phyloP scores from a whole-genome alignment of 2,888 invertebrate genomes.

The Auanema sp. region DNA sequence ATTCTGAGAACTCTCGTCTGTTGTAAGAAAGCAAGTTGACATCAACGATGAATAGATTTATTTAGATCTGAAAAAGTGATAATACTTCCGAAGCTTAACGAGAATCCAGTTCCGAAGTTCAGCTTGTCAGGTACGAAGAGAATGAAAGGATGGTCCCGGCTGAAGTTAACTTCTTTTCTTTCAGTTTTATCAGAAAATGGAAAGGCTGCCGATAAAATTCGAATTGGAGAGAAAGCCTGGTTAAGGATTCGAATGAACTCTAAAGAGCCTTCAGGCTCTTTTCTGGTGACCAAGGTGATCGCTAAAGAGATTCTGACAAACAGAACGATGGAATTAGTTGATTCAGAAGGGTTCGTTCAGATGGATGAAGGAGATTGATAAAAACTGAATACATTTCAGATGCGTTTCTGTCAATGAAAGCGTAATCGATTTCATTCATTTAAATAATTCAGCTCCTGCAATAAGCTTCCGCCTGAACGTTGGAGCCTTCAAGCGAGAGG shows the following conservation, averaged over 20 bases:
- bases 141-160: constrained; percentile 7
- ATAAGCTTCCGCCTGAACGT: constrained; percentile 12
- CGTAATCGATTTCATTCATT: too few relatives aligned
- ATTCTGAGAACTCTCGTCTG: constrained; percentile 24
- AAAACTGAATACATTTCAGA: constrained; percentile 5
- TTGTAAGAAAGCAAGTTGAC: neutral
- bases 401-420: neutral
- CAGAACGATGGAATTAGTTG: constrained; percentile 10
- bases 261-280: too few relatives aligned
- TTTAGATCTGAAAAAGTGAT: constrained; percentile 15
- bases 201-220: neutral
- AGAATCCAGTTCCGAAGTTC: constrained; percentile 11
- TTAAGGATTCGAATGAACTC: neutral
- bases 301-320: constrained; percentile 1
- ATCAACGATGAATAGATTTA: neutral
- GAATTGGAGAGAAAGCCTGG: constrained; percentile 4
- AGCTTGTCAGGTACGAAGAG: neutral
- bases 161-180: too few relatives aligned
- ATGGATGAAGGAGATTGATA: too few relatives aligned
- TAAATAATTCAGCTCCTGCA: neutral
- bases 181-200: neutral
- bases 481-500: constrained; percentile 14
- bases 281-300: too few relatives aligned
- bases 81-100: constrained; percentile 9
- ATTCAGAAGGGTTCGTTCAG: neutral